Evolutionary conservation across 1,140 invertebrate genomes (phyloP).

Genomic region (Leptinotarsa lineolata): DNA sequence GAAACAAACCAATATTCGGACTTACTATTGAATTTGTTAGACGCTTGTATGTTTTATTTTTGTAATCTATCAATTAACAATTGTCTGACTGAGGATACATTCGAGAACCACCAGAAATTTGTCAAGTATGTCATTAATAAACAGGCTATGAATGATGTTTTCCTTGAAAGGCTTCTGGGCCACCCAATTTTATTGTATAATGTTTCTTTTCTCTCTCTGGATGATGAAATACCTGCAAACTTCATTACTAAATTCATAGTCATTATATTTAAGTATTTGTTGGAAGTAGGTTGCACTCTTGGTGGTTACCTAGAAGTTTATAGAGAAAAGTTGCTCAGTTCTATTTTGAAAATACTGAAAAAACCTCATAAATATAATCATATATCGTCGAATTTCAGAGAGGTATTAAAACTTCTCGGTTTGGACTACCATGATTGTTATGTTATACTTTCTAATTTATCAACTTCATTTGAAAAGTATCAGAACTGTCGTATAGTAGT

Average conservation of each 20-base stretch:
- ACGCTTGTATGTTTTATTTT: constrained; percentile 43
- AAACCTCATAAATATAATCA: constrained; percentile 49
- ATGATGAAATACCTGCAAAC: constrained; percentile 43
- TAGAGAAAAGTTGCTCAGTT: constrained; percentile 56
- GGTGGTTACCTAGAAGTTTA: constrained; percentile 55
- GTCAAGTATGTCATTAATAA: constrained; percentile 20
- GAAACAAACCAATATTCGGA: constrained; percentile 32
- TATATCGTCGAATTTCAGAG: constrained; percentile 34
- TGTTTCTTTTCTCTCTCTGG: constrained; percentile 60
- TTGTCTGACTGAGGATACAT: background rate
- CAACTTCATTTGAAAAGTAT: constrained; percentile 9
- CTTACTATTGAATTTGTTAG: constrained; percentile 41
- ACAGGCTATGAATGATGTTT: constrained; percentile 21
- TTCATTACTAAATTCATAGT: constrained; percentile 58
- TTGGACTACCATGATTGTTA: constrained; percentile 34
- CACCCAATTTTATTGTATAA: constrained; percentile 57
- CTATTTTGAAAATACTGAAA: constrained; percentile 56
- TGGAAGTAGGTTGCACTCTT: constrained; percentile 48
- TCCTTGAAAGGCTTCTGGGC: constrained; percentile 31
- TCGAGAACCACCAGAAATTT: constrained; percentile 22
- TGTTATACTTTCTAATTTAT: constrained; percentile 26
- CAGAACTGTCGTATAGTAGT: constrained; percentile 20
- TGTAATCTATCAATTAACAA: constrained; percentile 31
- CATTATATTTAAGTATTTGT: constrained; percentile 53
- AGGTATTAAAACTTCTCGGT: constrained; percentile 34